Base-by-base conservation (phyloP, 2,797 vertebrate species). In the Botia almorhae region DNA sequence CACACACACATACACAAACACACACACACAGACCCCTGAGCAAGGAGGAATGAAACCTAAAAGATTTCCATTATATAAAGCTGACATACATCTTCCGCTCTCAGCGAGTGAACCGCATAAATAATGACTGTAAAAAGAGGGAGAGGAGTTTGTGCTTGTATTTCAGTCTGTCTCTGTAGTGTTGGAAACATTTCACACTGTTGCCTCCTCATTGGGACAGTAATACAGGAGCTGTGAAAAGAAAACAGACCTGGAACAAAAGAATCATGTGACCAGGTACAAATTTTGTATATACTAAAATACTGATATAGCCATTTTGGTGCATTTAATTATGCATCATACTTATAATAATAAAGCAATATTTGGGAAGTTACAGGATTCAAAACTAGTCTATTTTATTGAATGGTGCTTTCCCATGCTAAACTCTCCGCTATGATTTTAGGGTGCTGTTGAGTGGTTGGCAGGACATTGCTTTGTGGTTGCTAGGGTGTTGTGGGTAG, bases 121-220 rank as follows among this genome's bases (percentile, higher is more conserved):
- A 88, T 88, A 89, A 82, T 88, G 84, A 85, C 39, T 39, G 77
- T 84, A 60, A 21, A 23, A 29, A 63, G 61, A 43, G 36, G 74
- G 53, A 68, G 51, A 39, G 4, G 21, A 7, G 21, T 46, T 23
- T 53, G 50, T n/a, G 21, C 23, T 55, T 69, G 55, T 39, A 11
- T 64, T 58, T 63, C 33, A 50, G 69, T 65, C 13, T 19, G 56
- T 64, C 23, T 60, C 43, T 13, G 39, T 61, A 8, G 67, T 46
- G 68, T 29, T 43, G 13, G 48, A 17, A 39, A 12, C 50, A 48
- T 29, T 46, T 67, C 23, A n/a, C 16, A 29, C 8, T 21, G 14
- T 19, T 50, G 12, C 12, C n/a, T n/a, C 12, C 2, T 21, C 48
- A 75, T 10, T 0, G 68, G 53, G 51, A 26, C 3, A 63, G 67